Base-by-base conservation (phyloP, 2,113 vertebrate genomes). In the Boleophthalmus pectinirostris region DNA sequence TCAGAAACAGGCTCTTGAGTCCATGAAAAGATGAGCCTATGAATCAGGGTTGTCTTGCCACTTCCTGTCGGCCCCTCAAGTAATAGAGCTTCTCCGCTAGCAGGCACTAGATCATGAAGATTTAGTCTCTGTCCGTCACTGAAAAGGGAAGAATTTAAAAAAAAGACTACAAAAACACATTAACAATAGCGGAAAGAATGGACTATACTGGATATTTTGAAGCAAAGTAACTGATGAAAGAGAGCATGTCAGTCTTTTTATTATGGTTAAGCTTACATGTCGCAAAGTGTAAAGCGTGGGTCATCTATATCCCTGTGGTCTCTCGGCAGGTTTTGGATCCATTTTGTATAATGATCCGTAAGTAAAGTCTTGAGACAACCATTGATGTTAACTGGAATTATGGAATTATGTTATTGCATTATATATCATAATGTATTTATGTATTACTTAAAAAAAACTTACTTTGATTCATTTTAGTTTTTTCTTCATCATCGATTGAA, bases 21-120 rank as follows among this genome's bases (percentile, higher is more conserved):
- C 88, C 91, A 91, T 43, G 73, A 83, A 5, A 43, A 86, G 8
- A 85, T 45, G 61, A 91, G 73, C 23, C 67, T 81, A 51, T 77
- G 66, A 58, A 85, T 80, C 35, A 78, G 0, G 0, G 72, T 67
- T 11, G 77, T 82, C 81, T 87, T 89, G 20, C 80, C 72, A 1
- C 81, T 80, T 21, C 74, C 77, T 15, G 82, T 10, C 1, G 74
- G 47, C 38, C 80, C 87, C 33, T 90, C 79, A 10, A 87, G 78
- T 2, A 90, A 68, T 23, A 84, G 13, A 0, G 16, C 74, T 57
- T 86, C 72, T 21, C 75, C 74, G 3, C 45, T 72, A 15, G 61
- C 73, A 23, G 87, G 86, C 18, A 91, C 4, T 58, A 89, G 21
- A 51, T 73, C 74, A 18, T 60, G 54, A 33, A 84, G 80, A 21